Evolutionary conservation across 1,140 invertebrate species (phyloP).

Genomic region (Potamilus streckersoni): DNA sequence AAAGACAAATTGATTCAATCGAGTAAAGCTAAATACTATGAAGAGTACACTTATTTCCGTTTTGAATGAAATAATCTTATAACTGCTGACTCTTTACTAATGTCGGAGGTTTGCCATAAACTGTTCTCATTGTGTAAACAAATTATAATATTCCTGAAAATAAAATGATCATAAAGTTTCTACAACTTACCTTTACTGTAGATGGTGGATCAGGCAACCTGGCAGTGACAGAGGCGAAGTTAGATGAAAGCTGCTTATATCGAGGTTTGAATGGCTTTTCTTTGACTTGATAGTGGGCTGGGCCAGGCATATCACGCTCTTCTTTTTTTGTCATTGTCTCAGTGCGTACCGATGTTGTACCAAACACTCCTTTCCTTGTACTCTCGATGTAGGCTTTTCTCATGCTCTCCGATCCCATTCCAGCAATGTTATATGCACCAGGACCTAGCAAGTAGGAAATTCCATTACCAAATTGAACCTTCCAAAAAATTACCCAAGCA

Average conservation of each 20-base stretch:
- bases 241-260: conserved; percentile 53
- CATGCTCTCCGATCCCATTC: conserved; percentile 66
- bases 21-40: too few species aligned
- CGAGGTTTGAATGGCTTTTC: conserved; percentile 47
- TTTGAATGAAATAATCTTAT: too few species aligned
- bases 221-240: conserved; percentile 59
- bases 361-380: conserved; percentile 62
- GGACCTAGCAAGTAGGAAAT: conserved; percentile 55
- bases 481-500: too few species aligned
- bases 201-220: conserved; percentile 38
- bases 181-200: conserved; percentile 28
- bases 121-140: too few species aligned
- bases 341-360: conserved; percentile 53
- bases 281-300: conserved; percentile 56
- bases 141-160: too few species aligned
- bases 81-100: too few species aligned
- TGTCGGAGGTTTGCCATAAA: too few species aligned
- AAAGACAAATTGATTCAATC: too few species aligned
- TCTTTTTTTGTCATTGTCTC: conserved; percentile 44
- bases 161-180: background rate
- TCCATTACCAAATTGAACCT: background rate
- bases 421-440: conserved; percentile 64
- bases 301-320: conserved; percentile 55
- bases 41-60: too few species aligned
- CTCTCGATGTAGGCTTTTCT: conserved; percentile 64